Evolutionary conservation across 2,113 vertebrate genomes (phyloP).

Genomic region (Ginglymostoma cirratum): DNA sequence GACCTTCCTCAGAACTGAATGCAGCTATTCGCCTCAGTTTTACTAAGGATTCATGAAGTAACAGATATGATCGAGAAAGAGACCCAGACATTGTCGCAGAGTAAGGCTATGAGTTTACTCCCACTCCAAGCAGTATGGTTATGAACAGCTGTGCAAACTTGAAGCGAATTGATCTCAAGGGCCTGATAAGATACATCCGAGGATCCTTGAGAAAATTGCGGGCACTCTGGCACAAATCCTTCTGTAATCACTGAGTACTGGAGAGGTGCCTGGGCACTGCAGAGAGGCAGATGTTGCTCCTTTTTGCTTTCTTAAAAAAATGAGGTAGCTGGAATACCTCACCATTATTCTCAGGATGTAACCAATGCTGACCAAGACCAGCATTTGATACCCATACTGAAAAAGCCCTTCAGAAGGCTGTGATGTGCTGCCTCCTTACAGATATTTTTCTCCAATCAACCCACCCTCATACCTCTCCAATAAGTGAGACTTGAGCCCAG

Average conservation of each 20-base stretch:
- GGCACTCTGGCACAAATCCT: neutral
- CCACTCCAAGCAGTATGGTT: neutral
- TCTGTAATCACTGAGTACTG: neutral
- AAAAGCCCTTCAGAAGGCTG: no score
- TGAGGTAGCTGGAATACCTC: no score
- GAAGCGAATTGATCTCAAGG: neutral
- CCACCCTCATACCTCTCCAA: no score
- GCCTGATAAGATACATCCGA: neutral
- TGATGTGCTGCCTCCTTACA: no score
- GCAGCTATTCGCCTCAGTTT: neutral
- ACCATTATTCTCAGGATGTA: no score
- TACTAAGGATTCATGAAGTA: neutral
- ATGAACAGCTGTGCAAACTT: neutral
- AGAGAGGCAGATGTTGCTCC: neutral
- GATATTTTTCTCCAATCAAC: no score
- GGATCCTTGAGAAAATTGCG: slow-evolving; percentile 3
- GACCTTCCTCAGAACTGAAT: no score
- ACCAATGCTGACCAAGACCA: no score
- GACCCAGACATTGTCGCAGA: neutral
- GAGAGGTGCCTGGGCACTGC: neutral
- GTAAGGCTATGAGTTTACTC: neutral
- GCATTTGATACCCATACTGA: no score
- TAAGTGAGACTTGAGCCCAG: no score
- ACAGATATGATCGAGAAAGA: neutral
- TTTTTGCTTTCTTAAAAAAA: neutral